Evolutionary conservation across 2,888 invertebrate genomes (phyloP), one percentile per base, ranked within the genome.

Genomic region (Dromius quadrimaculatus): DNA sequence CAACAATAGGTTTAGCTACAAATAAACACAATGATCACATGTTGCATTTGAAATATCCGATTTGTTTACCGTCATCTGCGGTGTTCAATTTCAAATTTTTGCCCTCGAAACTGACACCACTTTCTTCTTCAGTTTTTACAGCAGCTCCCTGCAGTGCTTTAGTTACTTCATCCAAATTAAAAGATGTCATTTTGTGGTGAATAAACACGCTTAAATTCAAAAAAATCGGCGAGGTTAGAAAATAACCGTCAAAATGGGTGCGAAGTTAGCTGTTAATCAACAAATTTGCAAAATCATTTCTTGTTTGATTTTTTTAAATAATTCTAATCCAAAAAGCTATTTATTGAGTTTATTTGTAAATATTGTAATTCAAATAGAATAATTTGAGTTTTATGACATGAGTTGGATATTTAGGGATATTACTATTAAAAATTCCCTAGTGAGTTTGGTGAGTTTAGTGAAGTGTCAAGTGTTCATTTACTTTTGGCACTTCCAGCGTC

Each of bases 61-160:
- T 59, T 22, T 36, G 11, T 82, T 84, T 84, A 95, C 95, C 95
- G 85, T 95, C 92, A 71, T 88, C 86, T 62, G 88, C 92, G 0
- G 87, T 87, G 80, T 94, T 87, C 76, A 96, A 86, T 83, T 94
- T 94, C 61, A 93, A 81, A 0, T 90, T 90, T 83, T 88, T 89
- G 66, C 92, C 93, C 72, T 91, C 90, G 81, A 95, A 96, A 78
- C 92, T 92, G 11, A 97, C 89, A 57, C 94, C 93, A 76, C 79
- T 84, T 17, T 62, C 50, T 34, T 62, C 62, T 11, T 36, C 32
- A 15, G 79, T 79, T 6, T 82, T 79, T 66, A 83, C 82, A 65
- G 79, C 83, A 1, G 86, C 81, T 64, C 81, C 83, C 75, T 81
- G 81, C 36, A 88, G 78, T 15, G 85, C 86, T 54, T 81, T 78